These are phyloP conservation scores for Phengaris alcon DNA, from an alignment of 2,888 invertebrate species.

Conservation along the genomic window DNA sequence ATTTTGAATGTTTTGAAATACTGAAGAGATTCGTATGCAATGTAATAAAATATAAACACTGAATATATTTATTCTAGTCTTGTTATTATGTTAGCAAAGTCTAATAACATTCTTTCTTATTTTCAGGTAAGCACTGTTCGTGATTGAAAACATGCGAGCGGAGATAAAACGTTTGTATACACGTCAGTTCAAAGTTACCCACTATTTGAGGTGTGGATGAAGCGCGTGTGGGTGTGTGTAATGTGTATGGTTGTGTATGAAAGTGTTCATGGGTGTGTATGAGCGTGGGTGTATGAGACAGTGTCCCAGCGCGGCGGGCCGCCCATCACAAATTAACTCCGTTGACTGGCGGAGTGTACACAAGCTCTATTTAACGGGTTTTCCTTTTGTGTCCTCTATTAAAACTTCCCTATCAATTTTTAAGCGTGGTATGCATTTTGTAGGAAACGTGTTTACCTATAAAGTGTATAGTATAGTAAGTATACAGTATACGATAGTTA, in stretches of 20 bases:
- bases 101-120: slow-evolving; percentile 1
- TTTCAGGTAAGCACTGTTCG: neutral
- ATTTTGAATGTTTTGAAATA: too few species aligned
- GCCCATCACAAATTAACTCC: slow-evolving; percentile 55
- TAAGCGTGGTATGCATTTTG: slow-evolving; percentile 14
- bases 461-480: neutral
- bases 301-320: slow-evolving; percentile 44
- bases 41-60: too few species aligned
- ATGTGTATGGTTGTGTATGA: neutral
- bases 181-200: neutral
- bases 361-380: slow-evolving; percentile 34
- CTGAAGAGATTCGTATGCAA: too few species aligned
- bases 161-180: slow-evolving; percentile 14
- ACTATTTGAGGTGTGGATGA: neutral
- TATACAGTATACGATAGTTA: neutral
- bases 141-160: slow-evolving; percentile 2
- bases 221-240: neutral
- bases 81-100: neutral
- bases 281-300: slow-evolving; percentile 28
- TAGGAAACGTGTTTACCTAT: neutral
- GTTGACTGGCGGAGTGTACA: slow-evolving; percentile 45
- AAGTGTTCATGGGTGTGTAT: neutral
- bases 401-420: slow-evolving; percentile 32
- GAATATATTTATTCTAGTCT: too few species aligned
- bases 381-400: slow-evolving; percentile 37